Base-by-base conservation (phyloP, 2,113 vertebrate species). In the Talpa occidentalis region DNA sequence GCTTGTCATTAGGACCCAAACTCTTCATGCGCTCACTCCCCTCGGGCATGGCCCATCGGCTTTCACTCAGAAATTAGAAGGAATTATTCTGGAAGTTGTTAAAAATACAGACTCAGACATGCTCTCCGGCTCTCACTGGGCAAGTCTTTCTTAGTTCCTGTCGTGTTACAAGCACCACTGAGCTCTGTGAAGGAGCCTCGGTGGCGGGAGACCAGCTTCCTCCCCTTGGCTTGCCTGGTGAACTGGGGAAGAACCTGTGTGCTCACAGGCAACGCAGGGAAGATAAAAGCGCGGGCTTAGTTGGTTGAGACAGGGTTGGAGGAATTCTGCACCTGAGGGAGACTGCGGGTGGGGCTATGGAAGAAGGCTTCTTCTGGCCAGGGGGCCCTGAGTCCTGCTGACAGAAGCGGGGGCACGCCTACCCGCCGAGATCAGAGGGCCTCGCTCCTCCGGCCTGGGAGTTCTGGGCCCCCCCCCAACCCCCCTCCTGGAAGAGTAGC, bases 1-100 rank as follows among this genome's bases (percentile, higher is more conserved):
- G n/a, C 94, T 90, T 78, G 52, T 96, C 66, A 59, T 93, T 91
- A 60, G 14, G 74, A 6, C 56, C 67, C 35, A 22, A 8, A 16
- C 30, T 77, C 82, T 72, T 56, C 72, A 28, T 54, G 35, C 42
- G 26, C 37, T 59, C 54, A 4, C 16, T 60, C 64, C 69, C 90
- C 69, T 11, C 19, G 60, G 89, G 82, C 73, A 19, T n/a, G 15
- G 24, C 52, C 60, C n/a, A 8, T 7, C 64, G 64, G 79, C 60
- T 35, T 73, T 84, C 80, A 66, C 83, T 88, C 30, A 87, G 81
- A 88, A 82, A 42, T 88, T 69, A 91, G 73, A 92, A 84, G 73
- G 66, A 56, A 69, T 78, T 92, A 49, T 37, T 89, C 95, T 81
- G 81, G 62, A 94, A 90, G 93, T 83, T 90, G 64, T 91, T 94